These are phyloP conservation scores for Saccostrea cuccullata DNA, from an alignment of 1,140 invertebrate species.

Conservation along the genomic window DNA sequence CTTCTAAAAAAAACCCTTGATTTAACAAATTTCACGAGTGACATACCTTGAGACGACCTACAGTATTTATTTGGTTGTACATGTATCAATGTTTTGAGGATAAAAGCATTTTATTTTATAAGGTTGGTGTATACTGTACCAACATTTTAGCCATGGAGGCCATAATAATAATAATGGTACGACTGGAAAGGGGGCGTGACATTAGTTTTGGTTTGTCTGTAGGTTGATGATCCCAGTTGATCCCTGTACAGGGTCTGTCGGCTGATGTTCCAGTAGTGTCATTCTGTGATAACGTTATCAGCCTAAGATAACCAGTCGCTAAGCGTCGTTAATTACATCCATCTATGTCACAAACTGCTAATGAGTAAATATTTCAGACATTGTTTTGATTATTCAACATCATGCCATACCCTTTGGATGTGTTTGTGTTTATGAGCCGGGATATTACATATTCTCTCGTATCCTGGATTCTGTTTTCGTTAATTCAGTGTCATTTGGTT, in stretches of 20 bases:
- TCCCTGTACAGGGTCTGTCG: background rate
- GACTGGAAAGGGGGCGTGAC: background rate
- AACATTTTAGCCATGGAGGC: no score
- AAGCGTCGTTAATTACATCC: background rate
- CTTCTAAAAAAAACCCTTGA: no score
- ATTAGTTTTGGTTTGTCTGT: background rate
- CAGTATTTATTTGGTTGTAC: no score
- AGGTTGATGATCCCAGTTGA: conserved; percentile 2
- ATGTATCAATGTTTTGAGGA: no score
- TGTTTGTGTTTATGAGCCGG: background rate
- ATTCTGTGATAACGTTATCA: background rate
- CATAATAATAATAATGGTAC: background rate
- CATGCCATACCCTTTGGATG: background rate
- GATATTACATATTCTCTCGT: background rate
- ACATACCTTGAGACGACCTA: no score
- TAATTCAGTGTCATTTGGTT: background rate
- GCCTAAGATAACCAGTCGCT: background rate
- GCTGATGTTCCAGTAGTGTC: no score
- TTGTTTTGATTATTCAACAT: background rate
- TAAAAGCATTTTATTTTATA: no score
- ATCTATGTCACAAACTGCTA: conserved; percentile 8
- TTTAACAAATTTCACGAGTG: no score
- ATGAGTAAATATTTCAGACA: background rate
- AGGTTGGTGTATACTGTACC: no score
- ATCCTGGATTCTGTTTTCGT: background rate